These are phyloP conservation scores for Lypha dubia DNA, from an alignment of 2,888 invertebrate species.

Conservation along the genomic window DNA sequence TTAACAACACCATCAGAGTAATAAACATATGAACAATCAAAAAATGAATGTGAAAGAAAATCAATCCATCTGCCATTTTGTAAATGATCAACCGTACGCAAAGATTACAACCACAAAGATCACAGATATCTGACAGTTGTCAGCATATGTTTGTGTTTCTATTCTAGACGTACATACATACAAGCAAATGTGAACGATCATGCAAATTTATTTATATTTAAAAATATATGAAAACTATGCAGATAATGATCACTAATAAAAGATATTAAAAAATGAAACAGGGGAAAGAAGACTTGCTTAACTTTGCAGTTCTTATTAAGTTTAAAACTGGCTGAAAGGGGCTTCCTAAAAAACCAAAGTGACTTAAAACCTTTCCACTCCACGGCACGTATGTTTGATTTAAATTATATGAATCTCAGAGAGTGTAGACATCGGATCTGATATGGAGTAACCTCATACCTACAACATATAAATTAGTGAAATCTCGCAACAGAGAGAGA, in stretches of 20 bases:
- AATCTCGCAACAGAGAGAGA: too few relatives aligned
- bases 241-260: conserved; percentile 26
- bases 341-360: too few relatives aligned
- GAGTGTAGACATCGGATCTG: too few relatives aligned
- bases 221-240: conserved; percentile 5
- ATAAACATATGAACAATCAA: conserved; percentile 46
- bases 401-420: too few relatives aligned
- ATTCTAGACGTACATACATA: conserved; percentile 1
- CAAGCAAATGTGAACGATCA: not conserved
- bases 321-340: too few relatives aligned
- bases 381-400: too few relatives aligned
- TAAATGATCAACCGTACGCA: conserved; percentile 22
- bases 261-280: not conserved
- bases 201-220: conserved; percentile 26
- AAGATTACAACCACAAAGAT: conserved; percentile 32
- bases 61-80: conserved; percentile 59
- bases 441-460: too few relatives aligned
- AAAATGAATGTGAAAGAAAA: conserved; percentile 33
- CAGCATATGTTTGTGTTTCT: too few relatives aligned
- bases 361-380: too few relatives aligned
- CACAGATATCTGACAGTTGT: conserved; percentile 14
- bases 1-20: not conserved
- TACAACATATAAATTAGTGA: too few relatives aligned
- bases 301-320: too few relatives aligned
- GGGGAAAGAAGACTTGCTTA: too few relatives aligned